A percentile compares a stretch with the other conserved stretches of the same genome.
Evolutionary conservation across 2,113 vertebrate species (phyloP).

Genomic region (Monarcha castaneiventris): DNA sequence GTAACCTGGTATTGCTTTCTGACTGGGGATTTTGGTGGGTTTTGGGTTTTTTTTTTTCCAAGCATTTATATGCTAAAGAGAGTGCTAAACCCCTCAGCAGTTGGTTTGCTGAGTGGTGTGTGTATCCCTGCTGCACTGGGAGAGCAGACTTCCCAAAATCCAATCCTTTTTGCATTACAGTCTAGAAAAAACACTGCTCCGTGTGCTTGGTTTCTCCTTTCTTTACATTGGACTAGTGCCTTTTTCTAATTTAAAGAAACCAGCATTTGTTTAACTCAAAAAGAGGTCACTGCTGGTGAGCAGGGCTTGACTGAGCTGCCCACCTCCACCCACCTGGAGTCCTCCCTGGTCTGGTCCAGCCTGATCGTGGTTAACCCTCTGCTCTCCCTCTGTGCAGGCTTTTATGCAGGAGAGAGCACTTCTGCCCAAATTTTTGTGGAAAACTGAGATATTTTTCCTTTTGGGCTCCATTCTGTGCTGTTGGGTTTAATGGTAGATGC

Average conservation of each 20-base stretch:
- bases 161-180: background rate
- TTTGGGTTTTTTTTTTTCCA: fast-evolving
- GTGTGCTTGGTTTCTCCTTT: background rate
- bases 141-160: background rate
- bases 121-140: background rate
- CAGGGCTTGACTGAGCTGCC: background rate
- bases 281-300: background rate
- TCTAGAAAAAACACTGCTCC: conserved; percentile 22
- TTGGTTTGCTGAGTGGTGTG: background rate
- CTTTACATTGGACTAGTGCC: conserved; percentile 62
- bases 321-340: background rate
- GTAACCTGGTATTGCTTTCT: background rate
- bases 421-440: background rate
- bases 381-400: background rate
- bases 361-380: background rate
- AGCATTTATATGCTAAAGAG: background rate
- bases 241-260: conserved; percentile 56
- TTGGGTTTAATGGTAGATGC: fast-evolving
- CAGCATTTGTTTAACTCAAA: conserved; percentile 36
- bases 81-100: background rate
- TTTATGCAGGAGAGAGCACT: background rate
- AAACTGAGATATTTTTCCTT: background rate
- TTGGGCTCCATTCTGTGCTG: background rate
- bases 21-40: background rate
- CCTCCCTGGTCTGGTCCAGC: background rate